These are phyloP conservation scores for Sylvicola fuscatus DNA, from an alignment of 2,888 invertebrate species.

Conservation along the genomic window DNA sequence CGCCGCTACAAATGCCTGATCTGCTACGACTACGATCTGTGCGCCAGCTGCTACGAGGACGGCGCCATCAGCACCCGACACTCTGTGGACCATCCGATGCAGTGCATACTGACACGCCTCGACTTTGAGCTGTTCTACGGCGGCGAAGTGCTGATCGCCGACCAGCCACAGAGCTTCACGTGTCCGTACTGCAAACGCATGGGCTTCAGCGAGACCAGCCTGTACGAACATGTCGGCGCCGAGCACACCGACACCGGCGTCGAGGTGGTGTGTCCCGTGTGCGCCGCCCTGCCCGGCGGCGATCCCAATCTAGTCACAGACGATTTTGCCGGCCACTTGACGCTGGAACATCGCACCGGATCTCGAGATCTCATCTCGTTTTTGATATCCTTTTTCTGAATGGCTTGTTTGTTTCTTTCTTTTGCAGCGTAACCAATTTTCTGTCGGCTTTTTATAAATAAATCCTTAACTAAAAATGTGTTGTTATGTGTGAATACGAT, in stretches of 20 bases:
- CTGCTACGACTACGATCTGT: constrained; percentile 98
- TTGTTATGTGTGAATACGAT: constrained; percentile 41
- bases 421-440: constrained; percentile 8
- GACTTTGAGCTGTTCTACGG: constrained; percentile 96
- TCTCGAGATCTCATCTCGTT: constrained; percentile 83
- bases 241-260: constrained; percentile 82
- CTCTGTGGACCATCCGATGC: constrained; percentile 94
- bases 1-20: constrained; percentile 97
- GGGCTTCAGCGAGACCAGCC: constrained; percentile 83
- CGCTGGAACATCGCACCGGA: constrained; percentile 78
- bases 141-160: constrained; percentile 76
- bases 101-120: constrained; percentile 90
- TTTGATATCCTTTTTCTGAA: constrained; percentile 46
- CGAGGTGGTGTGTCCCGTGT: constrained; percentile 96
- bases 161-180: constrained; percentile 89
- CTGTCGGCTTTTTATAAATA: background rate
- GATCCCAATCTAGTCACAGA: constrained; percentile 96
- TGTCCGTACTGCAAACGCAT: constrained; percentile 95
- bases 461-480: constrained; percentile 28
- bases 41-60: constrained; percentile 87
- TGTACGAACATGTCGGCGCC: constrained; percentile 77
- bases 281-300: constrained; percentile 89
- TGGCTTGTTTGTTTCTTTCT: constrained; percentile 3
- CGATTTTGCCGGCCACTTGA: constrained; percentile 92
- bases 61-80: constrained; percentile 83